Percentiles rank a stretch among this genome's conserved stretches.
Conservation (phyloP, 2,113 vertebrate species). For the Todiramphus saurophagus region DNA sequence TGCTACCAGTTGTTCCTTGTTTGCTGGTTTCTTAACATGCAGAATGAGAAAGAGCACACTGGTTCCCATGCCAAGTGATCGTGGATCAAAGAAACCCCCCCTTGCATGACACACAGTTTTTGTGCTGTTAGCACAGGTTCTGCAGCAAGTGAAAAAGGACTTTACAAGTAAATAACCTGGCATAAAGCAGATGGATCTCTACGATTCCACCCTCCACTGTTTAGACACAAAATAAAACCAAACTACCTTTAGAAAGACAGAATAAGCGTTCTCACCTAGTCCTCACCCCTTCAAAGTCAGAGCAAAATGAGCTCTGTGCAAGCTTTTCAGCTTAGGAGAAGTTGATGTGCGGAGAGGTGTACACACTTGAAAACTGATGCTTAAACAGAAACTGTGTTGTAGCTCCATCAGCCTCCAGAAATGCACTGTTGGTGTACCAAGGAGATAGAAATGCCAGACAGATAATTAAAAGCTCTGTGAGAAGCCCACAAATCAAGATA, state of each 20-base stretch:
- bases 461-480: background rate
- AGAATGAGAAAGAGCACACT: background rate
- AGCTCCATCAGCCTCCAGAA: background rate
- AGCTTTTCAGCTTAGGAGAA: background rate
- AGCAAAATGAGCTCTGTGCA: background rate
- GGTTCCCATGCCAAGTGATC: background rate
- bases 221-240: background rate
- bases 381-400: background rate
- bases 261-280: background rate
- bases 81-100: background rate
- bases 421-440: background rate
- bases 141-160: background rate
- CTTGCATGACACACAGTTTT: background rate
- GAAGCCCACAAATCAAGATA: background rate
- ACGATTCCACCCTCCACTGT: background rate
- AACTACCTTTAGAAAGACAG: background rate
- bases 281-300: background rate
- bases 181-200: background rate
- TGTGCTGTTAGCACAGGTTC: background rate
- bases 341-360: background rate
- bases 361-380: background rate
- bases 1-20: background rate
- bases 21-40: background rate
- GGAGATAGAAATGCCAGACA: background rate
- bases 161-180: background rate